These are phyloP conservation scores for Helicoverpa assulta DNA, from an alignment of 2,888 invertebrate genomes.

Conservation along the genomic window DNA sequence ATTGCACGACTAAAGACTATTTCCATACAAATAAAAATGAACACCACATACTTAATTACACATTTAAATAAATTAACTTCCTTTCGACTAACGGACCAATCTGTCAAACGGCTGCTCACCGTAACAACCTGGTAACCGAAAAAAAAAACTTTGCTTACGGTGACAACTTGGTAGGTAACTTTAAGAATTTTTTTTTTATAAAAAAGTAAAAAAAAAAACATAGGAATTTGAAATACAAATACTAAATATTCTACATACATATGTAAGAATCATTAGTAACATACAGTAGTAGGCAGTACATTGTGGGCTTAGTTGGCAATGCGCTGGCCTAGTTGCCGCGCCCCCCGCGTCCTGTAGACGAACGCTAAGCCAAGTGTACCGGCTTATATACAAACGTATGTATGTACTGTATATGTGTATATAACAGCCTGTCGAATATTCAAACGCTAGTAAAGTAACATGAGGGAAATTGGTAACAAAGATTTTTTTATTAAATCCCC, in stretches of 20 bases:
- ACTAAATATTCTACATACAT: background rate
- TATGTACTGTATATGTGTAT: background rate
- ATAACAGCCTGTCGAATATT: constrained; percentile 19
- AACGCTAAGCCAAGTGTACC: constrained; percentile 44
- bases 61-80: too few species aligned
- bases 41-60: too few species aligned
- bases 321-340: constrained; percentile 62
- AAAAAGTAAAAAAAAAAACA: background rate
- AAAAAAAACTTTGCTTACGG: too few species aligned
- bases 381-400: background rate
- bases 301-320: constrained; percentile 53
- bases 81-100: too few species aligned
- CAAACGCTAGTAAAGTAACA: background rate
- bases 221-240: background rate
- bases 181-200: too few species aligned
- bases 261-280: background rate
- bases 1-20: too few species aligned
- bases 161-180: too few species aligned
- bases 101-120: too few species aligned
- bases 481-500: background rate
- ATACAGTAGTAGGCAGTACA: constrained; percentile 15
- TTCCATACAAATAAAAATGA: too few species aligned
- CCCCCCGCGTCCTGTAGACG: constrained; percentile 41
- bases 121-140: too few species aligned
- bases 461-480: background rate